A percentile compares a stretch with the other conserved stretches of the same genome.
Evolutionary conservation across 2,113 vertebrate genomes (phyloP).

Genomic region (Myrmecobius fasciatus): DNA sequence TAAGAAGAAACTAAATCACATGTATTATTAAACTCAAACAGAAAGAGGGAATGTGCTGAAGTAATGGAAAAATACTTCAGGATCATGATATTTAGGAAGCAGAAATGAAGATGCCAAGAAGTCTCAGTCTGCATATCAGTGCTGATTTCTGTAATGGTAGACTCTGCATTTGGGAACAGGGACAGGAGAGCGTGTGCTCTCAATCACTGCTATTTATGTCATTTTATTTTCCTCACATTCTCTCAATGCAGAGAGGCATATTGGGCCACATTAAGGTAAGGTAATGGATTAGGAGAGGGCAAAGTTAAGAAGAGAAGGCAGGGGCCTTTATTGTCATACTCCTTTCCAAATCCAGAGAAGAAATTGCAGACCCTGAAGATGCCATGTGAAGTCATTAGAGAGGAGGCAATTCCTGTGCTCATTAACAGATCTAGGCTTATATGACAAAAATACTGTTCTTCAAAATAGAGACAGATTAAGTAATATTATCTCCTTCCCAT

Average conservation of each 20-base stretch:
- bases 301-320: background rate
- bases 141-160: background rate
- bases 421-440: background rate
- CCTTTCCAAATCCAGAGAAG: too few relatives aligned
- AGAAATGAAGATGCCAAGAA: background rate
- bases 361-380: too few relatives aligned
- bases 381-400: background rate
- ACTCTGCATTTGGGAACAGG: background rate
- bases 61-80: too few relatives aligned
- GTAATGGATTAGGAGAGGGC: background rate
- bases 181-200: too few relatives aligned
- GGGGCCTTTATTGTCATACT: too few relatives aligned
- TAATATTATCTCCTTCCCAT: background rate
- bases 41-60: background rate
- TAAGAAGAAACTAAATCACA: background rate
- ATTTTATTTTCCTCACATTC: background rate
- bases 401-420: background rate
- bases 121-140: background rate
- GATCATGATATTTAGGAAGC: background rate
- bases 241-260: background rate
- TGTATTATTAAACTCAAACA: background rate
- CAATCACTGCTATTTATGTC: background rate
- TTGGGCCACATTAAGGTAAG: background rate
- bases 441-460: too few relatives aligned
- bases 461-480: fast-evolving